Evolutionary conservation across 2,888 invertebrate species (phyloP), one percentile per base, ranked within the genome.

Genomic region (Coenonympha arcania): DNA sequence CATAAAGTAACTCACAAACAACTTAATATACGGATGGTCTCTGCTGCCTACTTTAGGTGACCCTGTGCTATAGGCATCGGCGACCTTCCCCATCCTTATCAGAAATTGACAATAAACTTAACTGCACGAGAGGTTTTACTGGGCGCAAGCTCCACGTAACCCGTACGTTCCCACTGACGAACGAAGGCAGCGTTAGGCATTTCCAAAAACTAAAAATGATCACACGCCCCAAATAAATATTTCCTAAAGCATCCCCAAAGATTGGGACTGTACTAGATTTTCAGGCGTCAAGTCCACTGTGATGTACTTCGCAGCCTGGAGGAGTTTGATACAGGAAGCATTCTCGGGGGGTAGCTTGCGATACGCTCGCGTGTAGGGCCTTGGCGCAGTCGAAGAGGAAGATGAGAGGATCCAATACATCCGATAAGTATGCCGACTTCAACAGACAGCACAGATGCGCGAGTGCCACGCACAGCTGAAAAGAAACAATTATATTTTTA

Each of bases 401-500:
- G 1, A 79, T 68, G 0, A 90, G 66, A 0, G 84, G 76, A 31
- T 88, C 88, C 28, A 87, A 61, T 6, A 92, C 78, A 15, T 80
- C 76, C 0, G 70, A 31, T 8, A 93, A 76, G 68, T 94, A 94
- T 0, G 89, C 80, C 2, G 72, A 68, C 1, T 75, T 76, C 0
- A 92, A 78, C 4, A 91, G 69, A 22, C 87, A 87, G 51, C 92
- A 88, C 46, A 95, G 68, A 68, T 94, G 94, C 20, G 92, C 89
- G 4, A 95, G 76, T 0, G 93, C 90, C 18, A 92, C 81, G 71
- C 94, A 94, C 5, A 94, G 79, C 91, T 93, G 73, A 41, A 87
- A 88, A 19, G 65, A 66, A 55, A 26, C 2, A 8, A 9, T 24
- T 8, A 33, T n/a, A n/a, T n/a, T n/a, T n/a, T n/a, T n/a, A n/a